These are phyloP conservation scores for Montipora efflorescens DNA, from an alignment of 64 coral and sea anemone genomes.

Conservation along the genomic window DNA sequence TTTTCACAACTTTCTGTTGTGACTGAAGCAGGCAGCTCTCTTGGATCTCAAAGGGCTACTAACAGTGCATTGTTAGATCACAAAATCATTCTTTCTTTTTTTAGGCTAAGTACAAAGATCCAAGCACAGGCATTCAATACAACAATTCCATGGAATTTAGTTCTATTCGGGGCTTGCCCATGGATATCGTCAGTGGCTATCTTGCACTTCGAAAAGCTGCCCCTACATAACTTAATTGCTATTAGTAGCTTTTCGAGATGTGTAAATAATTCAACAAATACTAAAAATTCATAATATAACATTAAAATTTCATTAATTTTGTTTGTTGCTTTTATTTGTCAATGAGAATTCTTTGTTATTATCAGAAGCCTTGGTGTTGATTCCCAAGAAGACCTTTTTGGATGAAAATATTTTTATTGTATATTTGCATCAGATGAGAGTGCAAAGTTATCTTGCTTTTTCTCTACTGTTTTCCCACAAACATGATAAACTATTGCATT, in stretches of 20 bases:
- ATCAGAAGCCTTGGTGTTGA: no score
- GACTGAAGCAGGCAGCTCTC: background rate
- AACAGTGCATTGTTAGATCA: background rate
- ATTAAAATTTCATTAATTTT: no score
- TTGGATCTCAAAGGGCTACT: background rate
- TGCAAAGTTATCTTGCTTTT: no score
- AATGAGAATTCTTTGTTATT: background rate
- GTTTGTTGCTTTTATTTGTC: background rate
- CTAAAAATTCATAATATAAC: constrained; percentile 1
- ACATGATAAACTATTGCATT: no score
- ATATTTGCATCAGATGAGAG: no score
- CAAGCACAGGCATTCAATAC: constrained; percentile 91
- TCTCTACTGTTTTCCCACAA: no score
- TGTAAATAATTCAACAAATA: constrained; percentile 25
- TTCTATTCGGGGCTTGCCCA: constrained; percentile 88
- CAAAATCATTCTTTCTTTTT: constrained; percentile 14
- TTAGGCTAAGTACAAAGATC: constrained; percentile 99
- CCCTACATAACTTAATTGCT: constrained; percentile 61
- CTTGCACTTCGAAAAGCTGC: constrained; percentile 91
- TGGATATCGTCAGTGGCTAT: constrained; percentile 96
- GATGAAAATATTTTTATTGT: no score
- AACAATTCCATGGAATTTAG: constrained; percentile 89
- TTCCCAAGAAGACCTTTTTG: no score
- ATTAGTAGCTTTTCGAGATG: background rate
- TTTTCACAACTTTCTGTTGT: background rate